phyloP scores from a whole-genome alignment of 2,797 vertebrate species.

The Pseudopleuronectes americanus region DNA sequence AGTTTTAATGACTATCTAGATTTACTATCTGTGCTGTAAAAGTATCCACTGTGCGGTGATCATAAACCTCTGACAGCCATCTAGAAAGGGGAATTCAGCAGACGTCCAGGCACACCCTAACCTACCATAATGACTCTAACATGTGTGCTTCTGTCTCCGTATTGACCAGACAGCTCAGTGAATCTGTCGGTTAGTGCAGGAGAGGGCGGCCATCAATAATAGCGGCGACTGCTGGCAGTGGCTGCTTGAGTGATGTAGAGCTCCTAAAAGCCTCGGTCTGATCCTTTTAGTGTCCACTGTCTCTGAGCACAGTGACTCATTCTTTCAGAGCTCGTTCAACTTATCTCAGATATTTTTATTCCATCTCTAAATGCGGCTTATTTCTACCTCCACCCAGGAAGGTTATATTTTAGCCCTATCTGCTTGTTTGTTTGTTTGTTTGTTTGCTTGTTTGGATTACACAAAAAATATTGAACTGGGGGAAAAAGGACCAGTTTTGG shows the following conservation, averaged over 20 bases:
- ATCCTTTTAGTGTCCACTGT: neutral
- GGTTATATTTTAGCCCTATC: too few species aligned
- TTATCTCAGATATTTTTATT: neutral
- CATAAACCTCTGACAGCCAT: conserved; percentile 28
- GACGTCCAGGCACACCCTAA: conserved; percentile 28
- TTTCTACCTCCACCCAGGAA: too few species aligned
- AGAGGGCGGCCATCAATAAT: conserved; percentile 45
- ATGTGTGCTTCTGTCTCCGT: conserved; percentile 53
- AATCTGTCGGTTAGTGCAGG: conserved; percentile 28
- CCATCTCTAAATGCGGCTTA: too few species aligned
- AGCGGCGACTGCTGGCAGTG: conserved; percentile 14
- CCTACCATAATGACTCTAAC: conserved; percentile 57
- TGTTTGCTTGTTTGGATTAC: too few species aligned
- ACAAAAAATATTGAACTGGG: too few species aligned
- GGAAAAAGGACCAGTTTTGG: too few species aligned
- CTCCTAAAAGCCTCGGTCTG: neutral
- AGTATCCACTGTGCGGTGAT: neutral
- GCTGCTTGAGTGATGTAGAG: conserved; percentile 12
- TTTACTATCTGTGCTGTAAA: neutral
- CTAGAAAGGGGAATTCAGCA: conserved; percentile 31
- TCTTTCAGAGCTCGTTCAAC: too few species aligned
- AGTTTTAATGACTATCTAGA: neutral
- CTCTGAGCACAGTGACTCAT: too few species aligned
- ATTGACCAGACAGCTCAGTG: conserved; percentile 43
- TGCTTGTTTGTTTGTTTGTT: too few species aligned